These are phyloP conservation scores for Oreortyx pictus DNA, from an alignment of 2,797 vertebrate species.

Conservation along the genomic window DNA sequence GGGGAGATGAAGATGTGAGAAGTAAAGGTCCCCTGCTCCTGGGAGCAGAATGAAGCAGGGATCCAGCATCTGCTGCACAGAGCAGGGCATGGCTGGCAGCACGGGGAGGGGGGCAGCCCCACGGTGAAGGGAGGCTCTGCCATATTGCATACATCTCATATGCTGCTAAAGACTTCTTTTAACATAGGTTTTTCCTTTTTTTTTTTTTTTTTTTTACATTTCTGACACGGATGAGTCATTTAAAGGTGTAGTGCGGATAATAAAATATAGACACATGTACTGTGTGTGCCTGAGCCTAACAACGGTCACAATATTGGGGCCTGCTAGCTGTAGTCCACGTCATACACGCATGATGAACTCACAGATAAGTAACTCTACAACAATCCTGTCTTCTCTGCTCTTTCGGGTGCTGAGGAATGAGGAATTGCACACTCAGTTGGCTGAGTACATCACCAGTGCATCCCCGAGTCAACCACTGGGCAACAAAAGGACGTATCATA, in stretches of 20 bases:
- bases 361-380: neutral
- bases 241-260: neutral
- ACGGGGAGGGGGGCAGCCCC: neutral
- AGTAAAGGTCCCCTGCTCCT: neutral
- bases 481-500: slow-evolving; percentile 83
- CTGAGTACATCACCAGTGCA: neutral
- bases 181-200: neutral
- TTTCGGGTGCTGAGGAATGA: neutral
- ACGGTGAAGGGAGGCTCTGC: neutral
- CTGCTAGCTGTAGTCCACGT: neutral
- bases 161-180: neutral
- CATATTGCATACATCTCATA: neutral
- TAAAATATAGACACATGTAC: neutral
- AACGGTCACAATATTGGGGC: neutral
- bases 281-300: neutral
- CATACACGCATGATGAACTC: neutral
- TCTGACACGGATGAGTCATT: neutral
- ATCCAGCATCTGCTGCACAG: too few species aligned
- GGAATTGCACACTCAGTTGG: neutral
- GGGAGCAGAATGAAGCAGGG: neutral
- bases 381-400: neutral
- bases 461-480: slow-evolving; percentile 19
- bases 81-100: neutral
- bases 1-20: slow-evolving; percentile 26
- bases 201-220: neutral